Conservation (phyloP, 2,888 invertebrate species). For the Catotricha subobsoleta region DNA sequence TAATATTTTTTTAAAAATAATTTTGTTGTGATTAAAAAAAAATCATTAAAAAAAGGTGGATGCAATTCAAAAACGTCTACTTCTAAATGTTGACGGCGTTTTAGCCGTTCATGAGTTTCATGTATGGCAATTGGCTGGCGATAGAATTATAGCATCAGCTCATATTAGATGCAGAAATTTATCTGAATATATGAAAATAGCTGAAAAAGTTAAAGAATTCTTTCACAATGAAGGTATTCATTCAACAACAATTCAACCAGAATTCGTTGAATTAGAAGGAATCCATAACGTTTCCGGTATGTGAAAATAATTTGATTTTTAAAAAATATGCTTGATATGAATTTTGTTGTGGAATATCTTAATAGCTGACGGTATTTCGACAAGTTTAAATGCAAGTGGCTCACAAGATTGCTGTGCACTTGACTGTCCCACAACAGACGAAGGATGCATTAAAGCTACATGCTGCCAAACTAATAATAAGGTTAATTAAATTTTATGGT, state of each 20-base stretch:
- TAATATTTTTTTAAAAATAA: conserved; percentile 4
- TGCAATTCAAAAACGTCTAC: conserved; percentile 69
- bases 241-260: conserved; percentile 96
- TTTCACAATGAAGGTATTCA: conserved; percentile 98
- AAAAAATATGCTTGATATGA: not conserved
- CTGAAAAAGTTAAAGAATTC: conserved; percentile 89
- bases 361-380: conserved; percentile 25
- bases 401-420: conserved; percentile 53
- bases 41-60: conserved; percentile 59
- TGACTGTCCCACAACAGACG: conserved; percentile 71
- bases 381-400: conserved; percentile 32
- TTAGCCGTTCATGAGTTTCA: conserved; percentile 95
- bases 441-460: conserved; percentile 68
- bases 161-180: conserved; percentile 90
- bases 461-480: conserved; percentile 45
- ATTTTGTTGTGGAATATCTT: no score
- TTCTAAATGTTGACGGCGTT: conserved; percentile 85
- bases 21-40: conserved; percentile 11
- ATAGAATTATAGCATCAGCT: conserved; percentile 91
- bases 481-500: conserved; percentile 14
- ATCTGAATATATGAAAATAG: conserved; percentile 92
- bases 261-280: conserved; percentile 69
- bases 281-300: conserved; percentile 1
- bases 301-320: not conserved
- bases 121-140: conserved; percentile 95